A percentile compares a stretch with the other conserved stretches of the same genome.
These are phyloP conservation scores for Cryptotis parvus DNA, from an alignment of 2,113 vertebrate genomes.

Conservation along the genomic window DNA sequence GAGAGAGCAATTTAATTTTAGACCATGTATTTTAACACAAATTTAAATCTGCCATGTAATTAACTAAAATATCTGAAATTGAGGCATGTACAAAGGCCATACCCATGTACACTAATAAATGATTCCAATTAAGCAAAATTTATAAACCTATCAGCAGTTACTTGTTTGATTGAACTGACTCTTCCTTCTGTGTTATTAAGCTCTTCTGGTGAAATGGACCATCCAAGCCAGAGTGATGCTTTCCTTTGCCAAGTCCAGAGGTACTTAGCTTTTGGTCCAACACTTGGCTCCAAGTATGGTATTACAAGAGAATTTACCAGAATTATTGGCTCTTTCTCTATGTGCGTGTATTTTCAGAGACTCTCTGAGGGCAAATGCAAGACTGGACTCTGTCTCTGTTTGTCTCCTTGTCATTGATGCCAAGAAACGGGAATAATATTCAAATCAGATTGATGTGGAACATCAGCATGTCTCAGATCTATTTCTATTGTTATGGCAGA, in stretches of 20 bases:
- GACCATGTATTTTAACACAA: slow-evolving; percentile 14
- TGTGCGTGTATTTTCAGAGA: not conserved
- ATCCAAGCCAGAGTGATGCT: not conserved
- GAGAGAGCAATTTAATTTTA: slow-evolving; percentile 67
- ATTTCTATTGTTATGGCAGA: not conserved
- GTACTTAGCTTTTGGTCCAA: not conserved
- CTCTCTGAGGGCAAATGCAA: not conserved
- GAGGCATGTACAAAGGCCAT: slow-evolving; percentile 17
- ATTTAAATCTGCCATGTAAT: slow-evolving; percentile 66
- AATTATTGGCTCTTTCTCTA: not conserved
- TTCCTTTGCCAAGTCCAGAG: not conserved
- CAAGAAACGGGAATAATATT: too few relatives aligned
- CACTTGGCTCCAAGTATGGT: not conserved
- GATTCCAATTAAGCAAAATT: slow-evolving; percentile 62
- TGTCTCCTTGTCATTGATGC: not conserved
- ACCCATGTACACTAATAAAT: slow-evolving; percentile 20
- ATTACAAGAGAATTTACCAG: not conserved
- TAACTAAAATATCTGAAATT: slow-evolving; percentile 69
- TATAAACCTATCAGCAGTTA: slow-evolving; percentile 16
- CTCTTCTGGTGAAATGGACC: slow-evolving; percentile 12
- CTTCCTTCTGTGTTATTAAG: not conserved
- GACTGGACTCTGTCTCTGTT: not conserved
- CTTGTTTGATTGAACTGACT: slow-evolving; percentile 41
- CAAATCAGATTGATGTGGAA: not conserved
- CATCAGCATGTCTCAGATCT: not conserved